Base-by-base conservation (phyloP, 1,140 invertebrate genomes). In the Apis dorsata region DNA sequence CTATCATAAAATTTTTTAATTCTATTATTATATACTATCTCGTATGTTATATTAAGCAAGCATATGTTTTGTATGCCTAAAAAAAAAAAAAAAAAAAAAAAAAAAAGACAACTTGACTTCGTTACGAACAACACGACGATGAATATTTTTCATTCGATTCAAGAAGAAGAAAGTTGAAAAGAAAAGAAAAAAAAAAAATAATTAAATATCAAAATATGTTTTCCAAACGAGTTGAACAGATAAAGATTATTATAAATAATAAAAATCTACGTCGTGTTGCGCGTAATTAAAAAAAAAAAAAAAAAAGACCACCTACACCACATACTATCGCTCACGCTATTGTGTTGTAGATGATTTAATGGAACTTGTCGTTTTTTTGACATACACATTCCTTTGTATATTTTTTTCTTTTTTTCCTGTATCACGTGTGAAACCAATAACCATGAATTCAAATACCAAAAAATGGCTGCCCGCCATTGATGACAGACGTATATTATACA, bases 331-430 rank as follows among this genome's bases (percentile, higher is more conserved):
- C 87, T 89, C 83, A 87, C 81, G 85, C 88, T 89, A 75, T 85
- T 90, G 89, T 90, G 86, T 89, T 70, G 86, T 90, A 89, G 88
- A 85, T 87, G 77, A 86, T 89, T 89, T 82, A 77, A 89, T 86
- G 84, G 73, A 90, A 63, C 80, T 83, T 77, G 71, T 66, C 84
- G 70, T 83, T 86, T 83, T 69, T 77, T 76, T 80, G n/a, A 72
- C 63, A 60, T 60, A 65, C 34, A 19, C 34, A 44, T 65, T 68
- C 28, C 34, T n/a, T 72, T 11, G 0, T 28, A 28, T 55, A 78
- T 9, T 44, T 5, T 17, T 78, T 79, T 62, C 66, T 53, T 69
- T 69, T 55, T 75, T 55, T 83, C 17, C 55, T 17, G 55, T 57
- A 17, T 55, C 66, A 81, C 57, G 65, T 68, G 85, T 73, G 62